A percentile compares a stretch with the other conserved stretches of the same genome.
phyloP scores from a whole-genome alignment of 2,888 invertebrate species.

The Macrophya alboannulata region DNA sequence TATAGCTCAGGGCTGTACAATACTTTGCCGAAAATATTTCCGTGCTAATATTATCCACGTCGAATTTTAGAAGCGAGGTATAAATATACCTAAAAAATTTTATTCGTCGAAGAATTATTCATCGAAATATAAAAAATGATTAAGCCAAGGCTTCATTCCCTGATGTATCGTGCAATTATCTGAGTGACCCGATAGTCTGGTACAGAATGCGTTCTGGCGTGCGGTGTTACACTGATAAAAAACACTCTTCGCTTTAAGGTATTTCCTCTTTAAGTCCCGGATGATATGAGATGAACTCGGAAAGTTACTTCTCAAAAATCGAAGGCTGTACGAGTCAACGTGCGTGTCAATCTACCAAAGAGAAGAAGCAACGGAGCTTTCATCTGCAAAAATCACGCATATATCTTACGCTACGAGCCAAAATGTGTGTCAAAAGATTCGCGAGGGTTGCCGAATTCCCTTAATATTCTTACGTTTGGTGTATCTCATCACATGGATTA shows the following conservation, averaged over 20 bases:
- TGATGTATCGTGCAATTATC: background rate
- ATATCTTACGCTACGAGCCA: background rate
- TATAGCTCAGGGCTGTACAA: background rate
- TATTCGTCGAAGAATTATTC: background rate
- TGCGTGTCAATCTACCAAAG: conserved; percentile 26
- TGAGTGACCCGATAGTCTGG: background rate
- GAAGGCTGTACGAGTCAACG: conserved; percentile 11
- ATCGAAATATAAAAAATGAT: background rate
- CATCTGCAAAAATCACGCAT: conserved; percentile 25
- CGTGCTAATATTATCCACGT: background rate
- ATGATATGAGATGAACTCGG: conserved; percentile 32
- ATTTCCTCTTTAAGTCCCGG: background rate
- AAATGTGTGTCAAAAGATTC: conserved; percentile 15
- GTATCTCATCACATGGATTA: background rate
- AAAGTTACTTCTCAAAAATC: conserved; percentile 14
- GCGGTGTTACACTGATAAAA: background rate
- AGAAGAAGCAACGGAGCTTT: conserved; percentile 19
- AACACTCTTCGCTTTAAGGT: background rate
- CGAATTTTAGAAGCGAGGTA: background rate
- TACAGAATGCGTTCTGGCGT: background rate
- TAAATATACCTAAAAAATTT: background rate
- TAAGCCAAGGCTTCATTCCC: background rate
- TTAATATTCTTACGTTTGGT: conserved; percentile 13
- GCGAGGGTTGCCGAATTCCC: background rate
- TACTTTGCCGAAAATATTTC: background rate